Evolutionary conservation across 2,797 vertebrate species (phyloP).

Genomic region (Crenichthys baileyi): DNA sequence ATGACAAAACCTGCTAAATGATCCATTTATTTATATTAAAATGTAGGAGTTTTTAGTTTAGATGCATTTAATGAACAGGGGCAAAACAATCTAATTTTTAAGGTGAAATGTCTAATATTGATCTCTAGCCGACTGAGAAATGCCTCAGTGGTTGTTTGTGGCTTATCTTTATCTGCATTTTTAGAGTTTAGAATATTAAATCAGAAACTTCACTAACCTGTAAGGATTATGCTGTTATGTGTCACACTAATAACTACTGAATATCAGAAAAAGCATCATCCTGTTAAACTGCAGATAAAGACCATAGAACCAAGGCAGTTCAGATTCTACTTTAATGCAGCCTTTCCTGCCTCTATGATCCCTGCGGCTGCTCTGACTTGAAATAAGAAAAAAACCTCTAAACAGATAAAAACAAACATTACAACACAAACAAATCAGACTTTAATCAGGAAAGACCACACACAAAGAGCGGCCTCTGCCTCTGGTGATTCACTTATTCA

Average conservation of each 20-base stretch:
- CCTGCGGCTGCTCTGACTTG: not conserved
- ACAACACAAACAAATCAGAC: constrained; percentile 1
- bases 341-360: not conserved
- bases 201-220: not conserved
- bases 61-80: not conserved
- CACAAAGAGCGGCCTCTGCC: constrained; percentile 6
- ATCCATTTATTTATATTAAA: not conserved
- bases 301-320: not conserved
- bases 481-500: constrained; percentile 28
- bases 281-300: too few relatives aligned
- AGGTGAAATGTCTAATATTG: not conserved
- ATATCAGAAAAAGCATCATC: not conserved
- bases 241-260: not conserved
- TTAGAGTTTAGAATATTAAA: not conserved
- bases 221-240: not conserved
- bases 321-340: not conserved
- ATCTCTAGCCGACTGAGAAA: not conserved
- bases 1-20: not conserved
- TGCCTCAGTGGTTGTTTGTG: not conserved
- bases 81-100: not conserved
- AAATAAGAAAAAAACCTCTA: rapidly evolving
- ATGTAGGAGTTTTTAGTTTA: not conserved
- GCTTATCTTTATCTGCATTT: too few relatives aligned
- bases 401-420: constrained; percentile 21
- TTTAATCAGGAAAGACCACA: constrained; percentile 1